These are phyloP conservation scores for Baccha elongata DNA, from an alignment of 2,888 invertebrate genomes.

Conservation along the genomic window DNA sequence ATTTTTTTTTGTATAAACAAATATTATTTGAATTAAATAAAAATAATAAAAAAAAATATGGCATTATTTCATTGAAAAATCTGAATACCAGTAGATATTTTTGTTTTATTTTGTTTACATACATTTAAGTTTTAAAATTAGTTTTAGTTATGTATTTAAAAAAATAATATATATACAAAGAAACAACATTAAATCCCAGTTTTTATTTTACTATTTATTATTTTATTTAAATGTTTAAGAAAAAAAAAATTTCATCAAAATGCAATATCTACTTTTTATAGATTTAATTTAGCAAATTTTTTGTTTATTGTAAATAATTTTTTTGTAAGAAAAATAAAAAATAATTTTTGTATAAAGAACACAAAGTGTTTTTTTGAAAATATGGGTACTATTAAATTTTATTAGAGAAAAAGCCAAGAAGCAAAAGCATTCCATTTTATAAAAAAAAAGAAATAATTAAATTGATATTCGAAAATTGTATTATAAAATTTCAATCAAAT, in stretches of 20 bases:
- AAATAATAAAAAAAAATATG: constrained; percentile 27
- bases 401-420: constrained; percentile 39
- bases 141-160: not conserved
- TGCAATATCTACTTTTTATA: constrained; percentile 57
- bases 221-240: constrained; percentile 47
- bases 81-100: constrained; percentile 62
- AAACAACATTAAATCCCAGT: constrained; percentile 59
- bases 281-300: constrained; percentile 70
- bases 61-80: constrained; percentile 62
- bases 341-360: not conserved
- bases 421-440: constrained; percentile 66
- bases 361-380: constrained; percentile 8
- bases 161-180: constrained; percentile 59
- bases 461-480: constrained; percentile 48
- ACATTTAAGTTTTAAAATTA: not conserved
- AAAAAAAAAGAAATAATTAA: constrained; percentile 13
- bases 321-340: constrained; percentile 39
- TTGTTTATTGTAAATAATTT: constrained; percentile 66
- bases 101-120: constrained; percentile 19
- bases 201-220: constrained; percentile 68
- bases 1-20: constrained; percentile 29
- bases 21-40: constrained; percentile 27
- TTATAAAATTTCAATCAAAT: constrained; percentile 45
- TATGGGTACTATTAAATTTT: constrained; percentile 46
- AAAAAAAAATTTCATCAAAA: constrained; percentile 28